Evolutionary conservation across 2,888 invertebrate species (phyloP), one percentile per base, ranked within the genome.

Genomic region (Podotricha telesiphe): DNA sequence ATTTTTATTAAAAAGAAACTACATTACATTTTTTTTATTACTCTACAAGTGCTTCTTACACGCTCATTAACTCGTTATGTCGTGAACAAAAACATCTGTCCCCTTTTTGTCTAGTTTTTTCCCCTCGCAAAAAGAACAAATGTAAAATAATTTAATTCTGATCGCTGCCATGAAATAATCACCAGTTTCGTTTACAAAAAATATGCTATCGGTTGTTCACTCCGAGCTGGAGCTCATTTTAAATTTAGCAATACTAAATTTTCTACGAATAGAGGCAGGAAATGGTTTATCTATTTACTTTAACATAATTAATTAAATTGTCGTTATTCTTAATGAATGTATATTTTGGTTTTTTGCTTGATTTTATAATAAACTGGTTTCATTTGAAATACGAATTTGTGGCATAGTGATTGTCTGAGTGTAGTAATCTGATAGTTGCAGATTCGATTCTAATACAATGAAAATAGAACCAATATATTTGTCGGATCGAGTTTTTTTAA

Each of bases 111-210:
- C n/a, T 11, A 17, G 6, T 13, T 69, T 59, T 69, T 72, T 69
- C 65, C 13, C 34, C 20, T 34, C n/a, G 45, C 61, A 51, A 65
- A 62, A 67, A 67, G 62, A 48, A 72, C 58, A 53, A 55, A 67
- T 65, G 61, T 37, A 58, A 63, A 40, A 68, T 71, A 71, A 71
- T 68, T 68, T 56, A 64, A 71, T 63, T 69, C 62, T 22, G 55
- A 55, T 55, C 47, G 61, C 67, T 65, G 72, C 65, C 72, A 58
- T 55, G 69, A 71, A 69, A 67, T 70, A 68, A 72, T 70, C 55
- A 63, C 67, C 45, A 56, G 63, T 71, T 71, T 63, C 51, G 13
- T 48, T 42, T 40, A 51, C 34, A 64, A 71, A 67, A 70, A 69
- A 68, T 28, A 22, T 45, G 50, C 34, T 55, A 67, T 67, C 66